Evolutionary conservation across 2,797 vertebrate genomes (phyloP).

Genomic region (Silurus lanzhouensis): DNA sequence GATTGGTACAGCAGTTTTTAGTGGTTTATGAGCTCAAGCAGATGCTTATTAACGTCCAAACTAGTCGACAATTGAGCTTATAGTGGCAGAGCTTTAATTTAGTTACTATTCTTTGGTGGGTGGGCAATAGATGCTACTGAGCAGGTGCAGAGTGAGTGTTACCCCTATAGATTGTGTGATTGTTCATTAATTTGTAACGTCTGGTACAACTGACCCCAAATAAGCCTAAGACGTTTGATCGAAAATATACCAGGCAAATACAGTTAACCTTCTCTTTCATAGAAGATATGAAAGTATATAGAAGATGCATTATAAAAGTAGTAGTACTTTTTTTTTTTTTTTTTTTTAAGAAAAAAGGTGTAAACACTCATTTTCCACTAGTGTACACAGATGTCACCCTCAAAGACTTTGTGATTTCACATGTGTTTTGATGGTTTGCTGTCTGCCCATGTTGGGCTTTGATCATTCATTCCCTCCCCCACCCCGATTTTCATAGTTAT

Average conservation of each 20-base stretch:
- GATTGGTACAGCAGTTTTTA: background rate
- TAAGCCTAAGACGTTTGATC: background rate
- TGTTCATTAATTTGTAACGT: background rate
- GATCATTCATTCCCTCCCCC: constrained; percentile 47
- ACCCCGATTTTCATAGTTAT: constrained; percentile 40
- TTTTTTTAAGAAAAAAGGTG: background rate
- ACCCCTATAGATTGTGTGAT: background rate
- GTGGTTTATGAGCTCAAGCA: background rate
- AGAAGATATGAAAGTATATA: background rate
- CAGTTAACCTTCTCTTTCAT: background rate
- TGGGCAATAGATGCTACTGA: background rate
- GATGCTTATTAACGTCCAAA: background rate
- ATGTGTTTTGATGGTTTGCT: constrained; percentile 42
- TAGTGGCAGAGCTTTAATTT: background rate
- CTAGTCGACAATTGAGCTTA: background rate
- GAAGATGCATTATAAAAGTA: too few species aligned
- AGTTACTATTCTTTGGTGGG: background rate
- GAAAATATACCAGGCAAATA: background rate
- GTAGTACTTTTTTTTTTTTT: background rate
- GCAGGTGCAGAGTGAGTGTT: background rate
- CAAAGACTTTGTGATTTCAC: constrained; percentile 28
- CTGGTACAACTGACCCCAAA: background rate
- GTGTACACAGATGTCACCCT: constrained; percentile 10
- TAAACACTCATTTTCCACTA: background rate
- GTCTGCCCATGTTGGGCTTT: constrained; percentile 48